Evolutionary conservation across 1,140 invertebrate species (phyloP).

Genomic region (Monochamus saltuarius): DNA sequence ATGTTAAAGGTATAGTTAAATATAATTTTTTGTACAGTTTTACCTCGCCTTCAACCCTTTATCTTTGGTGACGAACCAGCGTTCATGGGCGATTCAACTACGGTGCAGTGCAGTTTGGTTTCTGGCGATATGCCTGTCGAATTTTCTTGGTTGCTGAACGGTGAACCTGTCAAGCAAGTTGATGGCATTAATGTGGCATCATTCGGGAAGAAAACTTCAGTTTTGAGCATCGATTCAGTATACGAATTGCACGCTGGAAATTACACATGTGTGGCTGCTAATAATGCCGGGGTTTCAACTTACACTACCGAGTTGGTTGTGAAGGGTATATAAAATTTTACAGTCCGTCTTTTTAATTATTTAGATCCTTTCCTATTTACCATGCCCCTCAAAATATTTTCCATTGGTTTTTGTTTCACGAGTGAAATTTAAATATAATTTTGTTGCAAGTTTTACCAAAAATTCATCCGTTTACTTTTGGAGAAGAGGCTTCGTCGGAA

Average conservation of each 20-base stretch:
- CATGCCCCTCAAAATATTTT: neutral
- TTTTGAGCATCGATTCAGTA: constrained; percentile 72
- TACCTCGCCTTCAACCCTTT: constrained; percentile 68
- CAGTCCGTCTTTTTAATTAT: neutral
- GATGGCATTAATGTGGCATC: constrained; percentile 50
- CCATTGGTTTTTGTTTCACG: constrained; percentile 9
- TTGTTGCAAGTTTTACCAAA: constrained; percentile 51
- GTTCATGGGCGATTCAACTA: constrained; percentile 49
- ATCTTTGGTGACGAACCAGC: constrained; percentile 61
- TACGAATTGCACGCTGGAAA: constrained; percentile 70
- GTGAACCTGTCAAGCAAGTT: constrained; percentile 50
- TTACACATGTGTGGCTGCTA: constrained; percentile 72
- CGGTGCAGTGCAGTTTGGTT: constrained; percentile 40
- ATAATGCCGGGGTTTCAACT: constrained; percentile 61
- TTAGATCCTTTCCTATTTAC: neutral
- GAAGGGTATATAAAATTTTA: constrained; percentile 55
- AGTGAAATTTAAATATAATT: neutral
- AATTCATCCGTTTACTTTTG: constrained; percentile 68
- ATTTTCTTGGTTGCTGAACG: constrained; percentile 67
- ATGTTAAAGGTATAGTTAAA: constrained; percentile 68
- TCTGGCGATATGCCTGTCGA: constrained; percentile 48
- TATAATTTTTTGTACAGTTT: constrained; percentile 39
- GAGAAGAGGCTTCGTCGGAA: constrained; percentile 56
- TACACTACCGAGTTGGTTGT: constrained; percentile 64
- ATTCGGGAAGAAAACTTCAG: constrained; percentile 67